Percentiles rank a stretch among this genome's conserved stretches.
phyloP scores from a whole-genome alignment of 2,888 invertebrate species.

The Lysandra coridon region DNA sequence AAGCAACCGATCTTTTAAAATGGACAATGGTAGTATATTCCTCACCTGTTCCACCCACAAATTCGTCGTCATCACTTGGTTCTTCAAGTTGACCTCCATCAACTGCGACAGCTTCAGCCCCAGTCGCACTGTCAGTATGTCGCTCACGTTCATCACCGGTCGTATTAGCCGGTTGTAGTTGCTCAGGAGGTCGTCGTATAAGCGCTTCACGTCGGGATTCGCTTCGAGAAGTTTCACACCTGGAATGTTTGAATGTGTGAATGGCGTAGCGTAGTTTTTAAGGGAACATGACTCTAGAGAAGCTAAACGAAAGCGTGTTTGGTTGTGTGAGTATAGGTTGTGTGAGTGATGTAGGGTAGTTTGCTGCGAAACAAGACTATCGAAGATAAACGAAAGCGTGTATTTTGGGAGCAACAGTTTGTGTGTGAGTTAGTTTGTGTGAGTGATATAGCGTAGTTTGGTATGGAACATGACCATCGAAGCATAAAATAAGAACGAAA shows the following conservation, averaged over 20 bases:
- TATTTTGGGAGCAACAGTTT: no score
- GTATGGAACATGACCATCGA: no score
- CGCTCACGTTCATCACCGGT: slow-evolving; percentile 95
- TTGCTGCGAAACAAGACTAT: no score
- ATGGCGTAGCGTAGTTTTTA: no score
- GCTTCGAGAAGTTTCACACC: slow-evolving; percentile 83
- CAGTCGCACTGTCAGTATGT: slow-evolving; percentile 94
- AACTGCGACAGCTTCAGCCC: slow-evolving; percentile 94
- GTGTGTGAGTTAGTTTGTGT: no score
- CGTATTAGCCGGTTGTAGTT: slow-evolving; percentile 97
- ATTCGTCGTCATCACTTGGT: slow-evolving; percentile 97
- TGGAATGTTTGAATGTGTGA: slow-evolving; percentile 45
- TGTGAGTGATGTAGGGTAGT: no score
- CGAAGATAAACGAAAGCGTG: no score
- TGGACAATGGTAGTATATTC: not conserved
- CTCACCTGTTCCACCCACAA: slow-evolving; percentile 95
- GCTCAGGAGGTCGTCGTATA: slow-evolving; percentile 97
- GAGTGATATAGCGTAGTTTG: no score
- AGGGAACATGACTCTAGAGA: no score
- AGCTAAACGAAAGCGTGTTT: no score
- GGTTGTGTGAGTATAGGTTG: no score
- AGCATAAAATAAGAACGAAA: no score
- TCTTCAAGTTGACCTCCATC: slow-evolving; percentile 94
- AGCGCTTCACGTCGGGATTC: slow-evolving; percentile 95
- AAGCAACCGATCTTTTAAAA: not conserved